Conservation (phyloP, 2,888 invertebrate genomes). For the Andrena trimmerana region DNA sequence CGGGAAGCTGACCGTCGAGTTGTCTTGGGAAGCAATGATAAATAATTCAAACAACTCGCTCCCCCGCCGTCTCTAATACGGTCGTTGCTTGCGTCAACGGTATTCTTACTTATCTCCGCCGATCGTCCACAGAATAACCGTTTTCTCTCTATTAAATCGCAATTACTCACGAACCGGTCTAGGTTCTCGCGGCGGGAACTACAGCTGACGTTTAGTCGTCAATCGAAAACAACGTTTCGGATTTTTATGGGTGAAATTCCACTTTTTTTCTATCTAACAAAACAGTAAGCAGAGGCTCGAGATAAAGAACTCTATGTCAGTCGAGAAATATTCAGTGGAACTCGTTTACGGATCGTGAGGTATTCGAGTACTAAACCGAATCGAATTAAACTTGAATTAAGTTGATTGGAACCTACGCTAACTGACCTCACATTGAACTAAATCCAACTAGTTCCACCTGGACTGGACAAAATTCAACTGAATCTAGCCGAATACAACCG, state of each 20-base stretch:
- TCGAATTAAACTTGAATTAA: neutral
- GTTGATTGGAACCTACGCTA: neutral
- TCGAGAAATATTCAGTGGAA: no score
- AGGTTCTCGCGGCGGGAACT: neutral
- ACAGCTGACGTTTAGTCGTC: neutral
- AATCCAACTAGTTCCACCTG: neutral
- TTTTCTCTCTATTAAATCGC: constrained; percentile 36
- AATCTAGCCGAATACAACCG: neutral
- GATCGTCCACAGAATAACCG: neutral
- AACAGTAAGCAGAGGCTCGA: no score
- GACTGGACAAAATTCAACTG: neutral
- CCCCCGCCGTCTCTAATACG: neutral
- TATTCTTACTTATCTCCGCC: constrained; percentile 6
- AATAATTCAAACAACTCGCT: constrained; percentile 8
- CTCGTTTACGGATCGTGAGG: neutral
- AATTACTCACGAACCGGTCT: constrained; percentile 39
- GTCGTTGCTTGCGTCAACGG: constrained; percentile 28
- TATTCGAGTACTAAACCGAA: neutral
- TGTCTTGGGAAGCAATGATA: constrained; percentile 4
- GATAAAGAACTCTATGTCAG: no score
- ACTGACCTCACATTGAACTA: neutral
- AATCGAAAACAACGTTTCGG: neutral
- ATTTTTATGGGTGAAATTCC: neutral
- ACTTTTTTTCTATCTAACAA: neutral
- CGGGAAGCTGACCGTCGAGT: neutral